Base-by-base conservation (phyloP, 1,140 invertebrate genomes). In the Ips typographus region DNA sequence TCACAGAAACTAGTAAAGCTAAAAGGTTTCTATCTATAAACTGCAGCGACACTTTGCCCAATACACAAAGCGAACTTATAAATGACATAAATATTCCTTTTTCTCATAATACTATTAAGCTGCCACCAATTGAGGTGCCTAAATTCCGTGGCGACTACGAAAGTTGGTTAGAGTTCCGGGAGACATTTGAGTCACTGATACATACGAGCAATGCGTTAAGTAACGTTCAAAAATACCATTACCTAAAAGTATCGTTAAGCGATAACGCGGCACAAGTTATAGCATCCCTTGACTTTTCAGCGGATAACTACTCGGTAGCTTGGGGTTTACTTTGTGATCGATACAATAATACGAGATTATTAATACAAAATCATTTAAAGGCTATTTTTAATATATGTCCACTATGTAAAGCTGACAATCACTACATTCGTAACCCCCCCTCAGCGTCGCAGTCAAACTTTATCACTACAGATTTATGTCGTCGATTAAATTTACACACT, bases 151-250 rank as follows among this genome's bases (percentile, higher is more conserved):
- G 68, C 36, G 8, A 70, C 49, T 72, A 70, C 53, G 47, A 71
- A 38, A 22, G 42, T 52, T 73, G 70, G 72, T 36, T 72, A 22
- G 62, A 73, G 47, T 73, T 70, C 56, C 51, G 55, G 7, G 70
- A 73, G 44, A 71, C 59, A 2, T 72, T 72, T 67, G 53, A 72
- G 37, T 66, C 65, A 6, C 39, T 73, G 37, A 70, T 72, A 8
- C 61, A 72, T 62, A 49, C 36, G 47, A 73, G 70, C 53, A 40
- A 53, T 6, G 38, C 41, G 2, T 8, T 72, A 22, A 41, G 6
- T 41, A 1, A 56, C 7, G 65, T 73, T 36, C 61, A 65, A 59
- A 69, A 71, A 47, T 73, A 68, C 49, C 57, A 71, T 59, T 72
- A 73, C 49, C 41, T 72, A 4, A 42, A 60, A 51, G 53, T 62